Conservation (phyloP, 23 tunicate species). For the Diplosoma virens region DNA sequence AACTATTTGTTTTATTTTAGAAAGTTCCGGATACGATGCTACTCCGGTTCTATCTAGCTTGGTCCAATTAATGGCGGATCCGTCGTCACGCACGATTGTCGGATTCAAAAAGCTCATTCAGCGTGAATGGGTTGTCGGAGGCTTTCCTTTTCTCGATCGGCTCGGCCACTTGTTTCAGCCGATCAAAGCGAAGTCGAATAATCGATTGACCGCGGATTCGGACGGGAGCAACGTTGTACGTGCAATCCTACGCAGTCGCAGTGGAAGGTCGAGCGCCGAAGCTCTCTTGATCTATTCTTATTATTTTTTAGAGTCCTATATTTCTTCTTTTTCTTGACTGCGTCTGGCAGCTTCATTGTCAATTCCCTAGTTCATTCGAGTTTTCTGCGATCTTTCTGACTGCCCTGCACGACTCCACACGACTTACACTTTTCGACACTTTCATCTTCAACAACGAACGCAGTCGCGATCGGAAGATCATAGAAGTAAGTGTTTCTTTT, state of each 20-base stretch:
- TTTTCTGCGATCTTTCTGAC: constrained; percentile 51
- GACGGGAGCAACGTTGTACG: background rate
- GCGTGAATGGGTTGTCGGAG: constrained; percentile 82
- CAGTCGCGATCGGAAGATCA: constrained; percentile 15
- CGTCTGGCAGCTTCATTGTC: constrained; percentile 53
- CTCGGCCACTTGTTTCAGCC: constrained; percentile 75
- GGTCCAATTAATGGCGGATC: constrained; percentile 73
- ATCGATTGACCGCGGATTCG: background rate
- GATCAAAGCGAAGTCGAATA: constrained; percentile 26
- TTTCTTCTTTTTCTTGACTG: constrained; percentile 87
- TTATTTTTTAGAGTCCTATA: constrained; percentile 57
- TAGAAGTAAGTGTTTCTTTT: background rate
- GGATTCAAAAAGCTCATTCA: constrained; percentile 72
- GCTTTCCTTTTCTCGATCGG: constrained; percentile 62
- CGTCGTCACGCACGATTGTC: constrained; percentile 34
- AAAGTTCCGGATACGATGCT: constrained; percentile 55
- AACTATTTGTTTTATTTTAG: constrained; percentile 24
- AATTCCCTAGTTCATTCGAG: constrained; percentile 60
- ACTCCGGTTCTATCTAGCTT: constrained; percentile 59
- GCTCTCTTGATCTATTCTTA: background rate
- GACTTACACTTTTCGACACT: constrained; percentile 55
- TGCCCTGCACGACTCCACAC: constrained; percentile 50
- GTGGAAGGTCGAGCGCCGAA: background rate
- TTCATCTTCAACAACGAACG: constrained; percentile 85
- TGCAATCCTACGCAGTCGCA: background rate